Percentiles rank a stretch among this genome's conserved stretches.
phyloP scores from a whole-genome alignment of 2,113 vertebrate genomes.

The Chloebia gouldiae region DNA sequence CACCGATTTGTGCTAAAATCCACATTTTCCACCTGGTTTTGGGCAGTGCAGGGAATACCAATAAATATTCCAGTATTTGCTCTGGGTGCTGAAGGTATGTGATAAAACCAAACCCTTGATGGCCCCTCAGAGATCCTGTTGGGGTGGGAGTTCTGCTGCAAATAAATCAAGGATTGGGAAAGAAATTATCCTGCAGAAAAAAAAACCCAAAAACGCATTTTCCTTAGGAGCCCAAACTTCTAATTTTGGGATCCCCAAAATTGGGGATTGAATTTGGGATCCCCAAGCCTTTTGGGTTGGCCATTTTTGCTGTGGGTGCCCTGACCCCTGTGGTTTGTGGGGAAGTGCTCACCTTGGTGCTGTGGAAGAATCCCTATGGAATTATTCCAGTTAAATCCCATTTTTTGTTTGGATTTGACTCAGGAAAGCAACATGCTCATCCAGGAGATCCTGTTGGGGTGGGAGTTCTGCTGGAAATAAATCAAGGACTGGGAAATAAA shows the following conservation, averaged over 20 bases:
- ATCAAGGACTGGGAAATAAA: too few relatives aligned
- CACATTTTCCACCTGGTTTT: not conserved
- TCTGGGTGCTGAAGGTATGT: too few relatives aligned
- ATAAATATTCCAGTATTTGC: fast-evolving
- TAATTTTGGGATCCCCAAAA: too few relatives aligned
- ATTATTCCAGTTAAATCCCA: too few relatives aligned
- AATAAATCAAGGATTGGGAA: not conserved
- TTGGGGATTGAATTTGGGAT: too few relatives aligned
- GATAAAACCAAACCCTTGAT: not conserved
- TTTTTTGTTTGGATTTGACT: too few relatives aligned
- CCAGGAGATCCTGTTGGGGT: not conserved
- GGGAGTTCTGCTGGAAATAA: too few relatives aligned
- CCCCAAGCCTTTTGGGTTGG: too few relatives aligned
- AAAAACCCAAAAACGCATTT: not conserved
- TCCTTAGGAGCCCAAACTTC: too few relatives aligned
- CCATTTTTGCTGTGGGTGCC: too few relatives aligned
- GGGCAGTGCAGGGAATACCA: not conserved
- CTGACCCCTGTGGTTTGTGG: not conserved
- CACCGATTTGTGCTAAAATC: not conserved
- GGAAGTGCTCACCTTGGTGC: not conserved
- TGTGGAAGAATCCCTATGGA: not conserved
- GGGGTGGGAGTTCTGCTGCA: not conserved
- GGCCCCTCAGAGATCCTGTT: not conserved
- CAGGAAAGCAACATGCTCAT: too few relatives aligned
- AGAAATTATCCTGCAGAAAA: not conserved